These are phyloP conservation scores for Pyrocoelia pectoralis DNA, from an alignment of 2,888 invertebrate genomes.

Conservation along the genomic window DNA sequence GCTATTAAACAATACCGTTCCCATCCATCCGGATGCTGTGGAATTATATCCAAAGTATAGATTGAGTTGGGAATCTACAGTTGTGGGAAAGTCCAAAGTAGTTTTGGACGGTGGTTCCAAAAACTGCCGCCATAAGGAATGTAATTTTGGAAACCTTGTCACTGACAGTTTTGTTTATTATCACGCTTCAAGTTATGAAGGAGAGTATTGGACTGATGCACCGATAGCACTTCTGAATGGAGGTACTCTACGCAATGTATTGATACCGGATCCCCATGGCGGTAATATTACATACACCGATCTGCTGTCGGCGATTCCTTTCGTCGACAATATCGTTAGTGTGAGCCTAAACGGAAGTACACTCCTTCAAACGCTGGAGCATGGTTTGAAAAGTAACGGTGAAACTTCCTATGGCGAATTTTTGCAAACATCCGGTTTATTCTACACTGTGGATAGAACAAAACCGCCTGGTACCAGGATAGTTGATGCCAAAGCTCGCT, in stretches of 20 bases:
- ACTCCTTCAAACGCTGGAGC: constrained; percentile 61
- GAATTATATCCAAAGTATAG: constrained; percentile 69
- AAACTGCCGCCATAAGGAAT: constrained; percentile 76
- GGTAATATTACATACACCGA: constrained; percentile 81
- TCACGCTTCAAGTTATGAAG: constrained; percentile 60
- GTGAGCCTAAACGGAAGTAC: constrained; percentile 71
- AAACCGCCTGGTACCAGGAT: constrained; percentile 71
- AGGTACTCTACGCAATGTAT: constrained; percentile 82
- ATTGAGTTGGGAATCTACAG: constrained; percentile 63
- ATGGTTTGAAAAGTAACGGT: constrained; percentile 52
- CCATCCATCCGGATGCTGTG: constrained; percentile 72
- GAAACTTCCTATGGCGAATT: constrained; percentile 71
- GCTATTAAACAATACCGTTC: constrained; percentile 70
- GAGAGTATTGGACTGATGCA: constrained; percentile 77
- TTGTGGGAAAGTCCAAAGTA: constrained; percentile 69
- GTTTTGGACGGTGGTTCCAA: constrained; percentile 68
- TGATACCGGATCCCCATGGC: constrained; percentile 63
- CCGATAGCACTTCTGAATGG: constrained; percentile 79
- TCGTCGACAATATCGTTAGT: constrained; percentile 72
- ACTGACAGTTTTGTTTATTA: constrained; percentile 78
- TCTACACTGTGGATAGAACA: constrained; percentile 72
- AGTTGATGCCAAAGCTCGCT: constrained; percentile 68
- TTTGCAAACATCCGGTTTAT: constrained; percentile 83
- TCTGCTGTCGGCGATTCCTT: constrained; percentile 77
- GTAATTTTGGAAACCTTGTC: constrained; percentile 85